Evolutionary conservation across 1,140 invertebrate species (phyloP), one percentile per base, ranked within the genome.

Genomic region (Sitophilus oryzae): DNA sequence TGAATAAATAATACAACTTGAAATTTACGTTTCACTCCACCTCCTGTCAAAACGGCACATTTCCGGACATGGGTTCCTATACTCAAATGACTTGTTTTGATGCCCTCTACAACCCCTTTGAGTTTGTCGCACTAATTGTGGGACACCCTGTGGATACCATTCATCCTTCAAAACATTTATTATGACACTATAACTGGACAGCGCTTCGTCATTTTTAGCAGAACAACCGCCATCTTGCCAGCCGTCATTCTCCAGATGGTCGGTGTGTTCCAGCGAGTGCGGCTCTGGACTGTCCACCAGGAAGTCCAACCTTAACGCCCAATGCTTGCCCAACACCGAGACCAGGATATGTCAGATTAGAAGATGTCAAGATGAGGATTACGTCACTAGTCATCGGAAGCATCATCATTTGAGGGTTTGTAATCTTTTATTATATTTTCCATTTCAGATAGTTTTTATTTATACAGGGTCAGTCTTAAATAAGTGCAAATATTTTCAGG

Each of bases 261-360:
- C 77, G 3, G 62, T 70, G 1, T 86, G 84, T 66, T 82, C 81
- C 8, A 73, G 70, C 5, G 66, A 68, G 4, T 86, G 84, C 63
- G 84, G 82, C 14, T 72, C 78, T 14, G 84, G 84, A 3, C 67
- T 82, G 14, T 83, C 82, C 16, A 73, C 77, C 18, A 69, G 83
- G n/a, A 69, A 78, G 49, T 79, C 80, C 0, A 80, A 78, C 60
- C 73, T 80, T 54, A 81, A 81, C 61, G 68, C 73, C n/a, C 70
- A 74, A 23, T 83, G 82, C 63, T 68, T 70, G 35, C 71, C 78
- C 50, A 72, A 74, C 36, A 80, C 78, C 58, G 81, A 84, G 67
- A 80, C 78, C 10, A 72, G 83, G 36, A 67, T 86, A 5, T 86
- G 84, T 61, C 76, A 79, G 55, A 67, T 79, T 2, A 67, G 78